Conservation (phyloP, 2,888 invertebrate genomes). For the Oscheius onirici region DNA sequence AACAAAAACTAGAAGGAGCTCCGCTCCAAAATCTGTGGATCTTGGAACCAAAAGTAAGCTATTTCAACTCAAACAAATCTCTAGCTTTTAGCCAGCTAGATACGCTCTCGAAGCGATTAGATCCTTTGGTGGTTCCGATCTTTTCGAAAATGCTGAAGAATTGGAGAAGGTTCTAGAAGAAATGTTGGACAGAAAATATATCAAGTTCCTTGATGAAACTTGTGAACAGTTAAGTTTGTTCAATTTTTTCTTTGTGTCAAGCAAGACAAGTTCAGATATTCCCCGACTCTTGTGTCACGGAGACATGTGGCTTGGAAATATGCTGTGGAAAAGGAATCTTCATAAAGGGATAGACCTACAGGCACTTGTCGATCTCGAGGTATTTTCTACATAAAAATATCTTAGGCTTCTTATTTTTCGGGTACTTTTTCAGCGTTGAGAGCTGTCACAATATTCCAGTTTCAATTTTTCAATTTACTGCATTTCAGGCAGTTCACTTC, state of each 20-base stretch:
- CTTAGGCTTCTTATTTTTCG: too few species aligned
- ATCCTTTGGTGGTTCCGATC: neutral
- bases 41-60: neutral
- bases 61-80: too few species aligned
- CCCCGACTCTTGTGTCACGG: slow-evolving; percentile 20
- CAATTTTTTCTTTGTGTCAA: neutral
- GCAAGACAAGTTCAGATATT: neutral
- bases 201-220: slow-evolving; percentile 11
- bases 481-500: slow-evolving; percentile 24
- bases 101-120: neutral
- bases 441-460: too few species aligned
- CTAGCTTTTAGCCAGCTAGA: neutral
- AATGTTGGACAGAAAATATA: neutral
- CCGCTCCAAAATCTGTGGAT: neutral
- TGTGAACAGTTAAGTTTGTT: slow-evolving; percentile 2
- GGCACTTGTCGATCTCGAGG: slow-evolving; percentile 19
- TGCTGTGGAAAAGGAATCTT: slow-evolving; percentile 21
- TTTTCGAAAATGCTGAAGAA: neutral
- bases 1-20: neutral
- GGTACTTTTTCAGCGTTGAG: too few species aligned
- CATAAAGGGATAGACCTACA: neutral
- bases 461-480: too few species aligned
- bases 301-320: slow-evolving; percentile 29
- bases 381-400: too few species aligned
- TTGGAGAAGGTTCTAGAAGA: neutral